A percentile compares a stretch with the other conserved stretches of the same genome.
These are phyloP conservation scores for Trichomycterus rosablanca DNA, from an alignment of 2,113 vertebrate species.

Conservation along the genomic window DNA sequence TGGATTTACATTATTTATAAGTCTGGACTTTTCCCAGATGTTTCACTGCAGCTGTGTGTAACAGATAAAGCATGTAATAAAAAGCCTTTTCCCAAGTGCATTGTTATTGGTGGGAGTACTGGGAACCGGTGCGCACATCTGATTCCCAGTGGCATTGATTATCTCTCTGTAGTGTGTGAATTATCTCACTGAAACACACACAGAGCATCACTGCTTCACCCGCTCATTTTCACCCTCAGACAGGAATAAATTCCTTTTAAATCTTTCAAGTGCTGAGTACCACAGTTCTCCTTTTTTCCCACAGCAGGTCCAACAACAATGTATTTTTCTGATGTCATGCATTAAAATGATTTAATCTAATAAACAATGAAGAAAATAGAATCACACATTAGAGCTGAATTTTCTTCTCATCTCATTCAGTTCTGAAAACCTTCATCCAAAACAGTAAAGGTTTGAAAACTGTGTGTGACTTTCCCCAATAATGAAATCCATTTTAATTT, in stretches of 20 bases:
- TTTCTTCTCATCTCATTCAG: too few species aligned
- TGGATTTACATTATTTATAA: too few species aligned
- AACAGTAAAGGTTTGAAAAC: background rate
- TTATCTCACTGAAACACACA: conserved; percentile 37
- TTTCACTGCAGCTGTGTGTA: background rate
- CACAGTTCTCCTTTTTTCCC: conserved; percentile 9
- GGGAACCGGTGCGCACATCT: background rate
- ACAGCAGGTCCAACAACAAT: background rate
- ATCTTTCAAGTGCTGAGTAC: background rate
- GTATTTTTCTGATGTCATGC: too few species aligned
- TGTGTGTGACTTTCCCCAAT: background rate
- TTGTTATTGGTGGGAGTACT: background rate
- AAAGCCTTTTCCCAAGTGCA: background rate
- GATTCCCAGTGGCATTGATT: conserved; percentile 4
- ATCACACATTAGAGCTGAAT: background rate
- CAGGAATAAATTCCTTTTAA: background rate
- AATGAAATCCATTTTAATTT: background rate
- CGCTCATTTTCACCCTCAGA: too few species aligned
- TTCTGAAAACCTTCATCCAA: too few species aligned
- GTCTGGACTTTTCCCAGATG: too few species aligned
- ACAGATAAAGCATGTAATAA: background rate
- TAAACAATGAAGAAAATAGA: too few species aligned
- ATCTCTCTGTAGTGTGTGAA: conserved; percentile 27
- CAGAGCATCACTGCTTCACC: too few species aligned
- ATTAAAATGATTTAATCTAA: too few species aligned